Evolutionary conservation across 2,888 invertebrate species (phyloP), one percentile per base, ranked within the genome.

Genomic region (Lasioglossum oenotherae): DNA sequence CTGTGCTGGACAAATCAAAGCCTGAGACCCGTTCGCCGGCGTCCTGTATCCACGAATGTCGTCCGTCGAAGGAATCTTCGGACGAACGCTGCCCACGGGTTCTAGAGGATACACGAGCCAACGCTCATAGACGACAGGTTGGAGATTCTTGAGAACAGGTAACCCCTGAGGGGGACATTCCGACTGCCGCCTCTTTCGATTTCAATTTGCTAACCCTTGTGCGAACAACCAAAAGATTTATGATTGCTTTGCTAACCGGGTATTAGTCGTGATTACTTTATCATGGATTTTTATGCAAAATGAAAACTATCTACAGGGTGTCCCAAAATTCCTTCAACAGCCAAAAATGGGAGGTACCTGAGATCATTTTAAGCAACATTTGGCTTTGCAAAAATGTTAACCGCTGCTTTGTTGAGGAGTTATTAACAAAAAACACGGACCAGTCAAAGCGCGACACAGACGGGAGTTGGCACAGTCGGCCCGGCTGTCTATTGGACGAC

Each of bases 1-100:
- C 95, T 97, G 97, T 86, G 97, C 97, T 93, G 97, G 97, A 95
- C 97, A 97, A 84, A 97, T 96, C 89, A 97, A 95, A 76, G 97
- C 97, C 94, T 97, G 89, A 23, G 82, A 95, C 89, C 95, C 92
- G 90, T 95, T 95, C 92, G 95, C 93, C 94, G 95, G 95, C 90
- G 96, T 95, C 93, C 96, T 96, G 88, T 96, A 96, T 95, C 96
- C 96, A 80, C 96, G 96, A 87, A 96, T 96, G 93, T 96, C 96
- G 92, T 96, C 96, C 93, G 96, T 95, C 74, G 96, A 96, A 88
- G 97, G 96, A 91, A 97, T 96, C 94, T 97, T 97, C 69, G 97
- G 97, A 49, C 96, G 96, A 88, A 97, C 97, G 89, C 97, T 96
- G 89, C 97, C 97, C 84, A 97, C 96, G 27, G 97, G 97, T 93